phyloP scores from a whole-genome alignment of 1,140 invertebrate species.

The Drosophila ironensis region DNA sequence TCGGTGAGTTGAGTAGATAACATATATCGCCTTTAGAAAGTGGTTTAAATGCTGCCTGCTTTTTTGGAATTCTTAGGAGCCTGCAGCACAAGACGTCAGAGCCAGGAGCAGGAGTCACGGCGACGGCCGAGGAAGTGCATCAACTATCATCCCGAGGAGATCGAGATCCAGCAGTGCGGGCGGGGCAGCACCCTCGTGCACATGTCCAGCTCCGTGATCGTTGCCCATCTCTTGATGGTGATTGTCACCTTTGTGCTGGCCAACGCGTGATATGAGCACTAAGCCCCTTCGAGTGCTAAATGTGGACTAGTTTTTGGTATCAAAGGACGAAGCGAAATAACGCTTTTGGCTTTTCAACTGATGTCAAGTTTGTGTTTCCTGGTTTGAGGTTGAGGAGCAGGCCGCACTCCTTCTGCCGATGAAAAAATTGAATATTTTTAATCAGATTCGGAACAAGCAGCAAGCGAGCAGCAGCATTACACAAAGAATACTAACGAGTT shows the following conservation, averaged over 20 bases:
- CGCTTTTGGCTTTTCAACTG: conserved; percentile 4
- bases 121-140: conserved; percentile 90
- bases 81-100: conserved; percentile 83
- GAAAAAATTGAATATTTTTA: conserved; percentile 31
- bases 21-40: not conserved
- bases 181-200: conserved; percentile 71
- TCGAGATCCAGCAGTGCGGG: conserved; percentile 89
- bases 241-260: conserved; percentile 65
- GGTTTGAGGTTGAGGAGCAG: conserved; percentile 11
- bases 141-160: conserved; percentile 93
- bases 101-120: conserved; percentile 85
- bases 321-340: conserved; percentile 1
- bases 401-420: conserved; percentile 1
- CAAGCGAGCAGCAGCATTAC: conserved; percentile 4
- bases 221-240: conserved; percentile 74
- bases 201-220: conserved; percentile 55
- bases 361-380: conserved; percentile 25
- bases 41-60: not conserved
- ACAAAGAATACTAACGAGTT: conserved; percentile 36
- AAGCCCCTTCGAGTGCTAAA: conserved; percentile 11
- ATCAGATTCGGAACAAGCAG: conserved; percentile 21
- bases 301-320: conserved; percentile 19
- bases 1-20: conserved; percentile 43
- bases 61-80: conserved; percentile 56
- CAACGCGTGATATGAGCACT: conserved; percentile 79